Evolutionary conservation across 2,797 vertebrate species (phyloP).

Genomic region (Bradypodion ventrale): DNA sequence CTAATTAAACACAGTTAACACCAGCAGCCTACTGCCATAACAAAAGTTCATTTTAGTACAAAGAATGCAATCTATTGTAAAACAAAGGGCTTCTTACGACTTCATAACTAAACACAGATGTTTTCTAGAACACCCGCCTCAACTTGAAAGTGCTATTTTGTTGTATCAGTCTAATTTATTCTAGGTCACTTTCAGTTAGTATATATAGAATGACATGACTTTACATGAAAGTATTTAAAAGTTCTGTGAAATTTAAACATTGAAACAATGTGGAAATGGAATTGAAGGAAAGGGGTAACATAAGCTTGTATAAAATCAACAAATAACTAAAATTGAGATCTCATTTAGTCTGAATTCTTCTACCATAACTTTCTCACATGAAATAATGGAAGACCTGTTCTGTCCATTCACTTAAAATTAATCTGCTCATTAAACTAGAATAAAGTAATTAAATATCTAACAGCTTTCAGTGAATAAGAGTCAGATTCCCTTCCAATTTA

Average conservation of each 20-base stretch:
- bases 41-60: constrained; percentile 36
- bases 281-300: constrained; percentile 5
- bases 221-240: constrained; percentile 1
- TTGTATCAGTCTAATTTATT: constrained; percentile 16
- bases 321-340: neutral
- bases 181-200: constrained; percentile 19
- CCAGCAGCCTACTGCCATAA: constrained; percentile 1
- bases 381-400: neutral
- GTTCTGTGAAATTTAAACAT: neutral
- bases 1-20: constrained; percentile 31
- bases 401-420: neutral
- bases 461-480: neutral
- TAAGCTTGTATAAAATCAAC: neutral
- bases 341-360: constrained; percentile 3
- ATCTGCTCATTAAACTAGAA: neutral
- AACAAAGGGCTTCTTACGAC: neutral
- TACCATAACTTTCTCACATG: neutral
- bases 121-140: constrained; percentile 6
- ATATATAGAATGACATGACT: neutral
- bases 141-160: constrained; percentile 1
- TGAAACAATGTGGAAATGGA: neutral
- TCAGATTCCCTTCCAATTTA: neutral
- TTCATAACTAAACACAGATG: constrained; percentile 17
- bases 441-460: neutral
- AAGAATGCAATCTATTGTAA: neutral